Percentiles rank a stretch among this genome's conserved stretches.
phyloP scores from a whole-genome alignment of 2,888 invertebrate genomes.

The Drosophila borborema region DNA sequence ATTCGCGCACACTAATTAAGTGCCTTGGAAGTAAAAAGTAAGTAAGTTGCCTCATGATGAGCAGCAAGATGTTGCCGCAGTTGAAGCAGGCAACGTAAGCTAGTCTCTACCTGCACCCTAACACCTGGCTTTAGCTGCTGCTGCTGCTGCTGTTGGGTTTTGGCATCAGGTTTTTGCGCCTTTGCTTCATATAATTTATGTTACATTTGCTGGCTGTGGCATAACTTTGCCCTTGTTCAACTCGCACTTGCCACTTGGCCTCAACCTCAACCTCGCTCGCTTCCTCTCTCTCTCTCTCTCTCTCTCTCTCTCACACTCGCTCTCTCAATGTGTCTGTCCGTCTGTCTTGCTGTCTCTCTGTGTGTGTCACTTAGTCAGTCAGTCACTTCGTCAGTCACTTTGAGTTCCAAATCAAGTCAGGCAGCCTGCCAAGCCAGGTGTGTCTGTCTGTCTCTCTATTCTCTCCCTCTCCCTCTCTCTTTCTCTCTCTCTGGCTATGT shows the following conservation, averaged over 20 bases:
- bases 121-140: neutral
- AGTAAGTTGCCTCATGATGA: constrained; percentile 75
- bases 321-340: neutral
- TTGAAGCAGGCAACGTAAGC: constrained; percentile 22
- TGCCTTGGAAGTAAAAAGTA: constrained; percentile 75
- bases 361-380: constrained; percentile 47
- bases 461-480: neutral
- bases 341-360: constrained; percentile 1
- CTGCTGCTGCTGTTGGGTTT: constrained; percentile 35
- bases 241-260: constrained; percentile 48
- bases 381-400: constrained; percentile 71
- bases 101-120: constrained; percentile 9
- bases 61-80: constrained; percentile 44
- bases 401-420: constrained; percentile 75
- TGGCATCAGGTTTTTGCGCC: constrained; percentile 68
- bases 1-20: constrained; percentile 80
- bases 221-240: constrained; percentile 63
- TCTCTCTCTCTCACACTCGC: neutral
- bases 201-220: constrained; percentile 77
- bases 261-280: constrained; percentile 18
- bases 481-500: constrained; percentile 5
- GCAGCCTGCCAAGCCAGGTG: constrained; percentile 28
- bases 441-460: constrained; percentile 8
- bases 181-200: constrained; percentile 76
- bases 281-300: neutral